Evolutionary conservation across 1,140 invertebrate genomes (phyloP).

Genomic region (Trichomalopsis sarcophagae): DNA sequence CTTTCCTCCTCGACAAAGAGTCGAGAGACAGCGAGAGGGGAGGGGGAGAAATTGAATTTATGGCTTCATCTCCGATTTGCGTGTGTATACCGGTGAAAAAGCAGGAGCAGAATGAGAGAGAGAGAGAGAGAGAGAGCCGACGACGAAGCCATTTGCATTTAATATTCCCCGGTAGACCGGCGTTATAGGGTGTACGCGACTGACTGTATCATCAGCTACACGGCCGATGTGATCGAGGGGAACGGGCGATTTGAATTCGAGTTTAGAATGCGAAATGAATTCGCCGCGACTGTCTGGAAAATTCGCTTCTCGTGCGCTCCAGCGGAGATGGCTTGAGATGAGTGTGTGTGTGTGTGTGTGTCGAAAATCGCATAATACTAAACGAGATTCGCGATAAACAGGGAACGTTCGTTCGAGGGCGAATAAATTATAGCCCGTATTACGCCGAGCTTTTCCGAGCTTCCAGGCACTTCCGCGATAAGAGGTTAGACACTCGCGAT

Average conservation of each 20-base stretch:
- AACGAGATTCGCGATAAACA: neutral
- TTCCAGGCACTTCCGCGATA: neutral
- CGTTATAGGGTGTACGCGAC: constrained; percentile 18
- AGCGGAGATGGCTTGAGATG: neutral
- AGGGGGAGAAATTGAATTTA: constrained; percentile 61
- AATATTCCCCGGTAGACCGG: constrained; percentile 55
- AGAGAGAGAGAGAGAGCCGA: neutral
- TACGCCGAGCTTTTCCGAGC: neutral
- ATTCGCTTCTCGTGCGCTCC: constrained; percentile 21
- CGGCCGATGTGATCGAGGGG: neutral
- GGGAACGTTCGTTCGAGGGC: neutral
- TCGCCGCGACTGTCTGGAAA: neutral
- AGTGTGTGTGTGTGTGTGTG: no score
- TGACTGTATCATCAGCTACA: neutral
- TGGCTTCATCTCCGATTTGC: constrained; percentile 57
- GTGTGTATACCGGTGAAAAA: neutral
- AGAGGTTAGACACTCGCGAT: neutral
- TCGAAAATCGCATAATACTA: neutral
- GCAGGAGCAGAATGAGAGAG: neutral
- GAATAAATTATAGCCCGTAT: neutral
- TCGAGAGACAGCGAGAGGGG: neutral
- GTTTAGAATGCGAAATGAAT: constrained; percentile 27
- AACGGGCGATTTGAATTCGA: constrained; percentile 24
- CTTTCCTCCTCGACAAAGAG: constrained; percentile 43
- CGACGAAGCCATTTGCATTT: constrained; percentile 59